Percentiles rank a stretch among this genome's conserved stretches.
phyloP scores from a whole-genome alignment of 2,888 invertebrate species.

The Coenonympha arcania region DNA sequence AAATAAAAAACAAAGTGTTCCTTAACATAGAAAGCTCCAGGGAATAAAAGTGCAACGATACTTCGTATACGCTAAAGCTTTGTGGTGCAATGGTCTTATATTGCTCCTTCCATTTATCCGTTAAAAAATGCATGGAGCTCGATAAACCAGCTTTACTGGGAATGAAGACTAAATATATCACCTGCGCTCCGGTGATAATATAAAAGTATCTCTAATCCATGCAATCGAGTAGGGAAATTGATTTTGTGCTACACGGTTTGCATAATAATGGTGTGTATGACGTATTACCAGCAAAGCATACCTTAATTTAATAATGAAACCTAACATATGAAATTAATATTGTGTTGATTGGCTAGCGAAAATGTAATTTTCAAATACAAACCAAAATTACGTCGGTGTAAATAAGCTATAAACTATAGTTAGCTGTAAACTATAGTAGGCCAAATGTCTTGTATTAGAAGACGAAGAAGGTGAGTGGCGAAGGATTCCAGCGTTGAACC shows the following conservation, averaged over 20 bases:
- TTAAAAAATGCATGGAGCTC: slow-evolving; percentile 50
- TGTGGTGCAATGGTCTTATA: slow-evolving; percentile 34
- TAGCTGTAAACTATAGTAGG: no score
- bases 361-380: no score
- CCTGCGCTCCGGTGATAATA: slow-evolving; percentile 24
- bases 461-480: no score
- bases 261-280: not conserved
- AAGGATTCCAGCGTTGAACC: no score
- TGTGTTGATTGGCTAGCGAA: no score
- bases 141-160: slow-evolving; percentile 47
- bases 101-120: slow-evolving; percentile 44
- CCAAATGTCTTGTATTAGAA: no score
- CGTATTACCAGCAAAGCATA: no score
- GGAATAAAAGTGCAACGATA: slow-evolving; percentile 6
- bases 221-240: not conserved
- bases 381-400: no score
- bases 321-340: no score
- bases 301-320: no score
- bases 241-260: not conserved
- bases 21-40: not conserved
- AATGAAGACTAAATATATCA: slow-evolving; percentile 55
- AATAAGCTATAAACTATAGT: no score
- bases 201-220: slow-evolving; percentile 3
- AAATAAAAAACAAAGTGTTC: not conserved
- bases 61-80: slow-evolving; percentile 24